Base-by-base conservation (phyloP, 2,888 invertebrate genomes). In the Koerneria pararmatus region DNA sequence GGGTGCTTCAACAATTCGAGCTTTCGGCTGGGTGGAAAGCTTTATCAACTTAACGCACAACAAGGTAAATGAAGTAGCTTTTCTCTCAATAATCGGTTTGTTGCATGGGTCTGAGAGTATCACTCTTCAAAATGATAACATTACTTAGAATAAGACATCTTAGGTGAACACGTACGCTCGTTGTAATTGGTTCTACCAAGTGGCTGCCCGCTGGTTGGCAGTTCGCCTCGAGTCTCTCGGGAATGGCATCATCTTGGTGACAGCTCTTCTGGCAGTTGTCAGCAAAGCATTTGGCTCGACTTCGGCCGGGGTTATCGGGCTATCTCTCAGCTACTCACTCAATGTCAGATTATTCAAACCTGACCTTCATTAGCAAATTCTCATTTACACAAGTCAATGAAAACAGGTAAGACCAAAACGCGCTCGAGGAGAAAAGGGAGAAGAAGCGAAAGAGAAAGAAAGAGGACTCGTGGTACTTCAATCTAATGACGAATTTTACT, bases 271-370 rank as follows among this genome's bases (percentile, higher is more conserved):
- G 24, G 74, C 76, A 4, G 73, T 76, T 8, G n/a, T 69, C 1
- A 69, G 71, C 0, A 76, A 76, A 62, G 65, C 70, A 19, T 69
- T 62, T 51, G 74, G 71, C 8, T 27, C 41, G 2, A 56, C 71
- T 46, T 69, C 70, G 5, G 85, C 86, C 54, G 87, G 87, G 51
- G 82, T 86, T 67, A 87, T 86, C 35, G 87, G 87, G 27, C 82
- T 88, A 19, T 85, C 86, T 2, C 84, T 87, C 61, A 85, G 85
- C n/a, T 87, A 87, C 75, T 85, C 87, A 56, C 82, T 81, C 60
- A 82, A 80, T 68, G 80, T 80, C 53, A 71, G 75, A 51, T 46
- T 24, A 19, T 31, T 5, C 19, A 5, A 41, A 15, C 46, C 46
- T 41, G 46, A 41, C 11, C 11, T 41, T 41, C 46, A 11, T 11